Conservation (phyloP, 2,797 vertebrate species). For the Pyrocephalus nanus region DNA sequence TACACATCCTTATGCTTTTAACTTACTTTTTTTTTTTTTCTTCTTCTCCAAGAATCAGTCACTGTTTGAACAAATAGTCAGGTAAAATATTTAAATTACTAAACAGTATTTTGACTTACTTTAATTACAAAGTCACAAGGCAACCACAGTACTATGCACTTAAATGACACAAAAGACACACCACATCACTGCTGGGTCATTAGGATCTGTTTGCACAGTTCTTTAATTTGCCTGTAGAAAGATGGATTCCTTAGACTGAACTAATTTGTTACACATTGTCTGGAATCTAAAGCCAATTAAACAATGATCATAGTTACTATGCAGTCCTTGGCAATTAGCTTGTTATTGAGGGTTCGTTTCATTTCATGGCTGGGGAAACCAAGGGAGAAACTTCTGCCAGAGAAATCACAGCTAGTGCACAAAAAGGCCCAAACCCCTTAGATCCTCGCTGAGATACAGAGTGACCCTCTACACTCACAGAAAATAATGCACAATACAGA, state of each 20-base stretch:
- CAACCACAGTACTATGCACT: neutral
- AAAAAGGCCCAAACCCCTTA: neutral
- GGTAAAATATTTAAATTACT: slow-evolving; percentile 4
- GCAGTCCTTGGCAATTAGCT: slow-evolving; percentile 10
- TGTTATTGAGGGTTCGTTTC: slow-evolving; percentile 19
- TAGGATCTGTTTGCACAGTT: slow-evolving; percentile 5
- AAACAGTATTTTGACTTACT: neutral
- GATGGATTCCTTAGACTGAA: slow-evolving; percentile 20
- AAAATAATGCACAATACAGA: neutral
- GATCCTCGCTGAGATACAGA: neutral
- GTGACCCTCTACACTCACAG: neutral
- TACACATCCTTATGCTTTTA: neutral
- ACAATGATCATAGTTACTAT: neutral
- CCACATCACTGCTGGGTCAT: slow-evolving; percentile 15
- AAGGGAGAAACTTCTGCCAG: neutral
- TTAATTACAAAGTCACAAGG: slow-evolving; percentile 4
- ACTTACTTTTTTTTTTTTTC: neutral
- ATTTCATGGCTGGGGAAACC: slow-evolving; percentile 1
- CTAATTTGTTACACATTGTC: slow-evolving; percentile 43
- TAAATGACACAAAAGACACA: neutral
- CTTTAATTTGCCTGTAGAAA: slow-evolving; percentile 20
- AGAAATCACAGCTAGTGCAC: neutral
- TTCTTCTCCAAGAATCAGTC: neutral
- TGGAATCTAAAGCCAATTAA: slow-evolving; percentile 40
- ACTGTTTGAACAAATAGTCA: neutral